Percentiles rank a stretch among this genome's conserved stretches.
Conservation (phyloP, 2,113 vertebrate species). For the Blennius ocellaris region DNA sequence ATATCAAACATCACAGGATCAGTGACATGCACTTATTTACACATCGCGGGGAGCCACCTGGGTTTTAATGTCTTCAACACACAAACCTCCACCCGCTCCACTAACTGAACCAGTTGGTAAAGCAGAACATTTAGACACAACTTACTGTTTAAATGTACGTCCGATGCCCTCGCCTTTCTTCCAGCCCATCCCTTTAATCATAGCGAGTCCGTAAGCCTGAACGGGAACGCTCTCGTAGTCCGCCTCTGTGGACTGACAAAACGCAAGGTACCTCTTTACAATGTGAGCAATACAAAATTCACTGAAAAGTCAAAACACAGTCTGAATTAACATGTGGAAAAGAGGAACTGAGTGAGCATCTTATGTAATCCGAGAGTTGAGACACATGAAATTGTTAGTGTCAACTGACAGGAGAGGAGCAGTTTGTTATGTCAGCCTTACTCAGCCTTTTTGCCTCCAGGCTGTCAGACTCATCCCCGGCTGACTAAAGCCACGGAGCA, state of each 20-base stretch:
- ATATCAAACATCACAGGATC: too few species aligned
- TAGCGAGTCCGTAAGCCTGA: slow-evolving; percentile 90
- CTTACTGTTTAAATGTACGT: slow-evolving; percentile 91
- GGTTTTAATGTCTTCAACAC: too few species aligned
- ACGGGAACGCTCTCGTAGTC: slow-evolving; percentile 90
- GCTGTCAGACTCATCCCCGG: slow-evolving; percentile 55
- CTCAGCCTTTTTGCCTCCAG: slow-evolving; percentile 61
- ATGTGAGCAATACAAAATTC: not conserved
- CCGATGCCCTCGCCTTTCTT: slow-evolving; percentile 89
- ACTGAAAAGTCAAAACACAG: slow-evolving; percentile 1
- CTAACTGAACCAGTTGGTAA: too few species aligned
- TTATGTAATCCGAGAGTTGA: slow-evolving; percentile 51
- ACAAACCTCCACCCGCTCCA: too few species aligned
- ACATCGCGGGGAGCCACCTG: too few species aligned
- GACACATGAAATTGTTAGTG: slow-evolving; percentile 29
- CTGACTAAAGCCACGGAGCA: slow-evolving; percentile 52
- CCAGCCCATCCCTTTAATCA: slow-evolving; percentile 95
- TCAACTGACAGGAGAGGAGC: slow-evolving; percentile 42
- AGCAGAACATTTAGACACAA: too few species aligned
- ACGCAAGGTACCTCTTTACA: slow-evolving; percentile 18
- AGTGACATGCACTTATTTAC: too few species aligned
- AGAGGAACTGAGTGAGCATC: slow-evolving; percentile 8
- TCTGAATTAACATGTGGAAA: not conserved
- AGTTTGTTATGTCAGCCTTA: slow-evolving; percentile 50
- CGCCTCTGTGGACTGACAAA: slow-evolving; percentile 84